Percentiles rank a stretch among this genome's conserved stretches.
Conservation (phyloP, 1,140 invertebrate genomes). For the Macrosteles quadrilineatus region DNA sequence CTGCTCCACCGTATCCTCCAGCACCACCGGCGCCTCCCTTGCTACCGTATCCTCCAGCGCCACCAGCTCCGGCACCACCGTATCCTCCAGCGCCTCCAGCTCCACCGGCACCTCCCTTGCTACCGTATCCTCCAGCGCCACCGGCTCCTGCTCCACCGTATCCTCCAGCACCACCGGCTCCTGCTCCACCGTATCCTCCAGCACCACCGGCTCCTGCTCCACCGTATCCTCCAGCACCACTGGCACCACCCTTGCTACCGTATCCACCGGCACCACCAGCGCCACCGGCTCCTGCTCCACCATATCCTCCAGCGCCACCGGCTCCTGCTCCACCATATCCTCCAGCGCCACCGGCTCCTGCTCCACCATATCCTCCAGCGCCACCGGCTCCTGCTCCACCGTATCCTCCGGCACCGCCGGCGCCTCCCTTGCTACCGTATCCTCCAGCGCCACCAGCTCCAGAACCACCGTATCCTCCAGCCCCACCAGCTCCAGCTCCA, state of each 20-base stretch:
- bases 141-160: slow-evolving; percentile 1
- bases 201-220: neutral
- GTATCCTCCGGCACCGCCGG: neutral
- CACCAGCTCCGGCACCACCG: neutral
- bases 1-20: neutral
- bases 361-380: neutral
- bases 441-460: neutral
- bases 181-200: slow-evolving; percentile 9
- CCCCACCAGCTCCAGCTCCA: neutral
- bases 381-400: neutral
- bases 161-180: neutral
- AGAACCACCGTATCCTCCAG: neutral
- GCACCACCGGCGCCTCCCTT: too few species aligned
- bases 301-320: neutral
- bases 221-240: slow-evolving; percentile 5
- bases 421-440: neutral
- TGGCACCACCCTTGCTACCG: neutral
- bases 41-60: neutral
- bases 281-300: neutral
- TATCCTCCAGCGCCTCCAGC: too few species aligned
- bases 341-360: too few species aligned
- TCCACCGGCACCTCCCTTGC: neutral
- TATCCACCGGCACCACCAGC: neutral
- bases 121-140: too few species aligned
- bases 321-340: too few species aligned